Conservation (phyloP, 2,888 invertebrate genomes). For the Thereva unica region DNA sequence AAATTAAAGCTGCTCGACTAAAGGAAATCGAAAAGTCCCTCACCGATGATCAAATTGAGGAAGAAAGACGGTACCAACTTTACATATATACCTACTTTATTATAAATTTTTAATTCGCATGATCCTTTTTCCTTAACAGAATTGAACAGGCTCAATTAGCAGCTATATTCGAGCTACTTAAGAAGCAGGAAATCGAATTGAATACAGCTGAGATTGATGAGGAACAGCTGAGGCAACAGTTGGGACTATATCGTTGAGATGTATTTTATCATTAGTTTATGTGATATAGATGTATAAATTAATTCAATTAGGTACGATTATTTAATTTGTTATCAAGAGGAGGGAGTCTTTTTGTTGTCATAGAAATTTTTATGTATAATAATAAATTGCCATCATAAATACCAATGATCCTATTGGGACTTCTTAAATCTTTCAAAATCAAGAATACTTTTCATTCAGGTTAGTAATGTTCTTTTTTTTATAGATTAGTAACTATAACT, state of each 20-base stretch:
- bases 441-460: no score
- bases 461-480: no score
- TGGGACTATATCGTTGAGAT: conserved; percentile 49
- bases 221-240: conserved; percentile 48
- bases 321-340: no score
- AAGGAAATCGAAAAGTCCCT: conserved; percentile 40
- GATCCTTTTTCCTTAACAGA: conserved; percentile 43
- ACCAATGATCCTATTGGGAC: no score
- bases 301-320: no score
- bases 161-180: conserved; percentile 50
- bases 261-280: no score
- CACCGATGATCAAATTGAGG: conserved; percentile 40
- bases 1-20: conserved; percentile 37
- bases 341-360: no score
- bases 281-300: no score
- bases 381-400: no score
- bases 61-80: conserved; percentile 39
- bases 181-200: conserved; percentile 51
- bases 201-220: conserved; percentile 50
- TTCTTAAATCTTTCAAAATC: no score
- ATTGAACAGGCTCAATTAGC: conserved; percentile 50
- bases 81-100: background rate
- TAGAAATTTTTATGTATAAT: no score
- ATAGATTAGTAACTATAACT: no score
- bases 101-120: background rate